A percentile compares a stretch with the other conserved stretches of the same genome.
phyloP scores from a whole-genome alignment of 1,140 invertebrate species.

The Wasmannia auropunctata region DNA sequence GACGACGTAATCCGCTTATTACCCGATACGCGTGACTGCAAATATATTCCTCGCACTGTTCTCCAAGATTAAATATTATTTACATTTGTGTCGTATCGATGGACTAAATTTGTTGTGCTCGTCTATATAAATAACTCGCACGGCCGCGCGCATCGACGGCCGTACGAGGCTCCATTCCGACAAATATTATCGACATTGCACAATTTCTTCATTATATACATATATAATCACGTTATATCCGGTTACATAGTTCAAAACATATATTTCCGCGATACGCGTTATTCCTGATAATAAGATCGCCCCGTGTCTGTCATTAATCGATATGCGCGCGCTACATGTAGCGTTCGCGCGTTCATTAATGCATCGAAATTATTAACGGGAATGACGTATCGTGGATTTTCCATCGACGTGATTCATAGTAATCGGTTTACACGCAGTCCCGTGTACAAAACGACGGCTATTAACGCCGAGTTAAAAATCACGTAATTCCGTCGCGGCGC shows the following conservation, averaged over 20 bases:
- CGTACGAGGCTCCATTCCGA: not conserved
- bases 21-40: not conserved
- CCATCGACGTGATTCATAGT: slow-evolving; percentile 38
- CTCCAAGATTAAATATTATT: not conserved
- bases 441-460: not conserved
- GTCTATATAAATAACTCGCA: not conserved
- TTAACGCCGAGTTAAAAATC: not conserved
- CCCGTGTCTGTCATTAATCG: slow-evolving; percentile 34
- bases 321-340: not conserved
- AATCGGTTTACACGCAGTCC: slow-evolving; percentile 17
- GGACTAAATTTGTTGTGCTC: not conserved
- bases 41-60: not conserved
- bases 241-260: slow-evolving; percentile 24
- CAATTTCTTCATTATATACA: slow-evolving; percentile 35
- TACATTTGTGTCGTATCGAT: not conserved
- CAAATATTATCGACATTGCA: slow-evolving; percentile 21
- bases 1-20: slow-evolving; percentile 10
- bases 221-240: slow-evolving; percentile 21
- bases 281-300: slow-evolving; percentile 53
- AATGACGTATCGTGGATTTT: slow-evolving; percentile 43
- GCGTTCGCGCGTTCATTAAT: slow-evolving; percentile 34
- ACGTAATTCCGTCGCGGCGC: not conserved
- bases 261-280: slow-evolving; percentile 31
- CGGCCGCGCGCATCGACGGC: not conserved
- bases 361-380: slow-evolving; percentile 41